Percentiles rank a stretch among this genome's conserved stretches.
Evolutionary conservation across 23 tunicate species (phyloP).

Genomic region (Trididemnum clinides): DNA sequence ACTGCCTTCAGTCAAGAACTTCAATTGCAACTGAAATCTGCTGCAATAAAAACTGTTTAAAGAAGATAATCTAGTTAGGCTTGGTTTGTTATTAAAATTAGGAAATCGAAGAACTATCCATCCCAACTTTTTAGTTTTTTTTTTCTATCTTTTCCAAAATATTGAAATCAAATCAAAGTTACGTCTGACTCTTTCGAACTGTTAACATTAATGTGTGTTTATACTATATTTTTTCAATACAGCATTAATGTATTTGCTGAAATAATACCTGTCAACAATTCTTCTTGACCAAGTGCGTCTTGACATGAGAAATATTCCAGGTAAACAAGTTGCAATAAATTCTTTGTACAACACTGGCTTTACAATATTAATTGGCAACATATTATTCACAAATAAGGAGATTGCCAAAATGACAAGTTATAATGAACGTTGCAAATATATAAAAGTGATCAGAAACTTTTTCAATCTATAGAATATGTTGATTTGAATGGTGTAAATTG

Average conservation of each 20-base stretch:
- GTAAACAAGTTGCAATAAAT: not conserved
- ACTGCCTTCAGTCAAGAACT: not conserved
- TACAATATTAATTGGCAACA: slow-evolving; percentile 8
- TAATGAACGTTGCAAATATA: not conserved
- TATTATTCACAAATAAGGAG: not conserved
- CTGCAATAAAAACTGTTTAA: not conserved
- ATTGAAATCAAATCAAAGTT: too few relatives aligned
- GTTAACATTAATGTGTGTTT: too few relatives aligned
- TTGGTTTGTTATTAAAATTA: too few relatives aligned
- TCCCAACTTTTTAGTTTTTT: too few relatives aligned
- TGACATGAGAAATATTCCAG: slow-evolving; percentile 8
- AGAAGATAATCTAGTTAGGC: not conserved
- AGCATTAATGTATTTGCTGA: too few relatives aligned
- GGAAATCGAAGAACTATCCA: too few relatives aligned
- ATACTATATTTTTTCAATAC: too few relatives aligned
- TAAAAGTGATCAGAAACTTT: not conserved
- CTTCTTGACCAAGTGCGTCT: slow-evolving; percentile 7
- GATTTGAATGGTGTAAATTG: not conserved
- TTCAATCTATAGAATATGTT: not conserved
- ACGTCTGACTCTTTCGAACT: too few relatives aligned
- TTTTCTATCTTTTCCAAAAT: too few relatives aligned
- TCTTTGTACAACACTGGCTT: not conserved
- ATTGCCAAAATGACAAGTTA: not conserved
- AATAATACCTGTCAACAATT: slow-evolving; percentile 1
- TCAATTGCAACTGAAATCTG: not conserved